Evolutionary conservation across 2,113 vertebrate species (phyloP), one percentile per base, ranked within the genome.

Genomic region (Nematolebias whitei): DNA sequence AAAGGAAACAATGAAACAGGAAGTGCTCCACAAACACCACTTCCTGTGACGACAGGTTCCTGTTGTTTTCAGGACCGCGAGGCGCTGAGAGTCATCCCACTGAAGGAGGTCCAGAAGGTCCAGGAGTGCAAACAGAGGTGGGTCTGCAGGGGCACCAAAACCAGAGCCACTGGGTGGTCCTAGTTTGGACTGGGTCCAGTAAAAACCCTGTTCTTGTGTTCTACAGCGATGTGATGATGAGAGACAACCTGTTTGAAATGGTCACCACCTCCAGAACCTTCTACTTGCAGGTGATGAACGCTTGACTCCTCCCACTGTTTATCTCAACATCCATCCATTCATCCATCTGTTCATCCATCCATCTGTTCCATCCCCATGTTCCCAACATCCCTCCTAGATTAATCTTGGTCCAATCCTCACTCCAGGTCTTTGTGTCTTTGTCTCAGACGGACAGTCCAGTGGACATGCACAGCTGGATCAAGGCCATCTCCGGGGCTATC

Each of bases 391-490:
- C 5, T 10, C 32, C 32, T n/a, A n/a, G n/a, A 5, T 10, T 8
- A 4, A 5, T 10, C 32, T 8, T 29, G 26, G 3, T 29, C 26
- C 26, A 29, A 29, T 8, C 32, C 5, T 10, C 32, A 35, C n/a
- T 35, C 5, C 1, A 35, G 9, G 5, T 10, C 5, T 20, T 12
- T 54, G n/a, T 38, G 3, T 63, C 9, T 50, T 3, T 35, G 6
- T 74, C 12, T 63, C 83, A 99, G 98, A 93, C 96, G 0, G 95
- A 98, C 84, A 99, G 96, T 68, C 98, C 98, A 1, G 96, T 98
- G 78, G 96, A 98, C 78, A 99, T 98, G 97, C 96, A 98, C 91
- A 96, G 95, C 44, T 99, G 98, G 98, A 99, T 99, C 18, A 97
- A 96, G 83, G 95, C 97, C 3, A 91, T 99, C 71, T 97, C 96